Conservation (phyloP, 2,797 vertebrate species). For the Scomberomorus guttatus region DNA sequence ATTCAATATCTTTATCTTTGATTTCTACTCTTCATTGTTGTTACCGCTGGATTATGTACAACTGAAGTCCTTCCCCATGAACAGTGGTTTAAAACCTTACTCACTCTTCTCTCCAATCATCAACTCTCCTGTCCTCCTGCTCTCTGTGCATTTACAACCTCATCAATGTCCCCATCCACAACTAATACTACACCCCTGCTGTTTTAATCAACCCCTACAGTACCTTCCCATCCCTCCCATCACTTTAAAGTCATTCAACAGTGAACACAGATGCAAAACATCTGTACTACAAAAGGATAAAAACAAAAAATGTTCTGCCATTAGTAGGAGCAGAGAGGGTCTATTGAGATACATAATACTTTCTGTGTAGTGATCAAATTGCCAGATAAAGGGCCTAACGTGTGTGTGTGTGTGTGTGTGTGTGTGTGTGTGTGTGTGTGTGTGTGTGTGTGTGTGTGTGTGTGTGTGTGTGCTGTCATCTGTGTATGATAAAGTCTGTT, state of each 20-base stretch:
- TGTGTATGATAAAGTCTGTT: slow-evolving; percentile 40
- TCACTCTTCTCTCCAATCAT: neutral
- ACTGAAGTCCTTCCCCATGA: neutral
- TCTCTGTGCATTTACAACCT: neutral
- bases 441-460: neutral
- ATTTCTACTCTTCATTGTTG: neutral
- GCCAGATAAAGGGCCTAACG: slow-evolving; percentile 44
- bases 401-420: neutral
- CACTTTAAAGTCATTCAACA: neutral
- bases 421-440: slow-evolving; percentile 6
- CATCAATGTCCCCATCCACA: neutral
- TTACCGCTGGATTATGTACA: neutral
- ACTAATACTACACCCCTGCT: neutral
- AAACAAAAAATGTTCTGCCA: neutral
- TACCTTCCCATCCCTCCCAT: neutral
- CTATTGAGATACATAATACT: slow-evolving; percentile 34
- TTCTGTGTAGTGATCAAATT: slow-evolving; percentile 52
- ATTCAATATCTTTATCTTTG: neutral
- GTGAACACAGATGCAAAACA: slow-evolving; percentile 11
- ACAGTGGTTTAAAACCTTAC: neutral
- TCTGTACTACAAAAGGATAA: neutral
- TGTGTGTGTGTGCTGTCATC: slow-evolving; percentile 15
- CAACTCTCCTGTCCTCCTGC: neutral
- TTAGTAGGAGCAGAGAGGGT: neutral
- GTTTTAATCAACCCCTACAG: neutral